These are phyloP conservation scores for Nineta flava DNA, from an alignment of 2,888 invertebrate species.

Conservation along the genomic window DNA sequence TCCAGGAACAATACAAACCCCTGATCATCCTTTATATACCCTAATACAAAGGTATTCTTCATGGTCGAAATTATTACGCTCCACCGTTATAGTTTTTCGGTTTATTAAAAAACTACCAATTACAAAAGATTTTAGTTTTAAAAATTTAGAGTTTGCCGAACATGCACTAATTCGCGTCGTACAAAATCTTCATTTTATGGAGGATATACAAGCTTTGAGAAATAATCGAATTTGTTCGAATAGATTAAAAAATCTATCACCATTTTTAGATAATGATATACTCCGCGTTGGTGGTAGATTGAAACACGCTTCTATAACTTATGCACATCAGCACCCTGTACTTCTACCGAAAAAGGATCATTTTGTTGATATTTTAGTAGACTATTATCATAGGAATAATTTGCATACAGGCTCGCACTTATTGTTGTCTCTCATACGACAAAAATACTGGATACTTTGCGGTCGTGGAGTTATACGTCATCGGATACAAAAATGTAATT, in stretches of 20 bases:
- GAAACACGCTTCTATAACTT: conserved; percentile 5
- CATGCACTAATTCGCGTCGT: conserved; percentile 2
- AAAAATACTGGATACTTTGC: conserved; percentile 14
- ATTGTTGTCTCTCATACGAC: conserved; percentile 10
- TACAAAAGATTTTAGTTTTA: background rate
- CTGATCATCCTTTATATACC: background rate
- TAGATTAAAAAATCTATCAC: conserved; percentile 7
- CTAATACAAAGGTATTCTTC: background rate
- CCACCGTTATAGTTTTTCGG: background rate
- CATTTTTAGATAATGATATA: conserved; percentile 9
- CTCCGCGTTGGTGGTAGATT: conserved; percentile 10
- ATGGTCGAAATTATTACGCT: background rate
- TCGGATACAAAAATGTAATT: too few relatives aligned
- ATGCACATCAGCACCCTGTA: conserved; percentile 8
- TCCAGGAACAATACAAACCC: background rate
- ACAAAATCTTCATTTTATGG: conserved; percentile 5
- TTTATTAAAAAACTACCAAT: background rate
- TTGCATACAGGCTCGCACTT: conserved; percentile 12
- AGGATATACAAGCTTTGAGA: conserved; percentile 5
- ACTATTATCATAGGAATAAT: conserved; percentile 10
- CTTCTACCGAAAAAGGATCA: conserved; percentile 7
- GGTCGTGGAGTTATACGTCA: too few relatives aligned
- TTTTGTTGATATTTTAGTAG: conserved; percentile 10
- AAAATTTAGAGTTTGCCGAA: conserved; percentile 6
- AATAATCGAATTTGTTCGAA: conserved; percentile 4